Base-by-base conservation (phyloP, 2,888 invertebrate species). In the Epiblema foenella region DNA sequence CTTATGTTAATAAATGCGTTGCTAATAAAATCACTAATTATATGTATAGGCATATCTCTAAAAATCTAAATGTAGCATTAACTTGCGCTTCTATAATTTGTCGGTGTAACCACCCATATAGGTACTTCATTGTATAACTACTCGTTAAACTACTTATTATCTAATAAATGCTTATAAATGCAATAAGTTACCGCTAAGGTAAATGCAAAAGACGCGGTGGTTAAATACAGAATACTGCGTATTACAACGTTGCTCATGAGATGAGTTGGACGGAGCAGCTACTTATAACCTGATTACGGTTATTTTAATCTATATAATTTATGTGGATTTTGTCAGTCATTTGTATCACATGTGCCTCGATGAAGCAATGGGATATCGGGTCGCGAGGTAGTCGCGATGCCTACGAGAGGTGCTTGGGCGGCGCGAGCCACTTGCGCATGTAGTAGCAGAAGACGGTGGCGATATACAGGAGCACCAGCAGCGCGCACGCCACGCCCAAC, bases 381-480 rank as follows among this genome's bases (percentile, higher is more conserved):
- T 33, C 29, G 49, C 75, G 39, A 58, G 37, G 68, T 73, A 72
- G 76, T 73, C 68, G 74, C 69, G 74, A 68, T 56, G 72, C 77
- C 86, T 91, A 93, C 79, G 92, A 89, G 94, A 97, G 95, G 89
- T 96, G 96, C 89, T 98, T 98, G 80, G 96, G 96, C 15, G 97
- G 97, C 77, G 96, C 95, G 87, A 97, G 94, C 97, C 98, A 98
- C 88, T 98, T 98, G 88, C 97, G 97, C 96, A 98, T 97, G 94
- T 97, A 97, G 91, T 98, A 98, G 90, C 97, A 98, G 94, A 98
- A 98, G 81, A 98, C 95, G 65, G 98, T 98, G 80, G 97, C 97
- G 82, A 98, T 96, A 93, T 98, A 98, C 69, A 98, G 95, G 70
- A 98, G 95, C 66, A 98, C 95, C 83, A 98, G 94, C 74, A 98